Conservation (phyloP, 2,888 invertebrate species). For the Dione vanillae region DNA sequence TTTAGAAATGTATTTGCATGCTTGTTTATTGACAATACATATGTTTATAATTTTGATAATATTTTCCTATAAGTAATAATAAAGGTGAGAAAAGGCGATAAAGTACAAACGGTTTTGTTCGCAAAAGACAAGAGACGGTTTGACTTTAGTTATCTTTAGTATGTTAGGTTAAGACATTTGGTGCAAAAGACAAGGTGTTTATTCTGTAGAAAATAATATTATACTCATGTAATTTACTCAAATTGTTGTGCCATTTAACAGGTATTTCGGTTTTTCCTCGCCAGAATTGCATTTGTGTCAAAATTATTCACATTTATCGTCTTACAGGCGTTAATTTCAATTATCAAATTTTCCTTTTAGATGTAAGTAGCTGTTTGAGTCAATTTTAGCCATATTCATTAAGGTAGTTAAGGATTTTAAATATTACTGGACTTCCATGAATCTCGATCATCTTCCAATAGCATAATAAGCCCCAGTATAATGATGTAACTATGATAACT, state of each 20-base stretch:
- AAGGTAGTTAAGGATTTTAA: constrained; percentile 49
- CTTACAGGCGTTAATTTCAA: constrained; percentile 38
- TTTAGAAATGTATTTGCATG: constrained; percentile 10
- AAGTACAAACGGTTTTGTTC: constrained; percentile 46
- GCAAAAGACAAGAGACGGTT: constrained; percentile 37
- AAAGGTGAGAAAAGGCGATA: constrained; percentile 30
- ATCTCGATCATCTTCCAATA: constrained; percentile 50
- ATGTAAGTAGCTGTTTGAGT: constrained; percentile 50
- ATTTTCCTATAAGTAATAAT: constrained; percentile 28
- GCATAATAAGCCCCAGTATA: constrained; percentile 53
- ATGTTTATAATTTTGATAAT: constrained; percentile 25
- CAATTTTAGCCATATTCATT: constrained; percentile 59
- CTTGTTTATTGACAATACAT: constrained; percentile 16
- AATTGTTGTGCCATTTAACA: constrained; percentile 62
- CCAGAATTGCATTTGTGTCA: constrained; percentile 54
- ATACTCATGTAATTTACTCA: constrained; percentile 59
- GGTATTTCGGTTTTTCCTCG: constrained; percentile 47
- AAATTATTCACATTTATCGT: constrained; percentile 41
- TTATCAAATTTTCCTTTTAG: constrained; percentile 27
- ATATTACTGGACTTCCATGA: constrained; percentile 49
- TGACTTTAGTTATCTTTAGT: constrained; percentile 40
- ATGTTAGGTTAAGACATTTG: constrained; percentile 54
- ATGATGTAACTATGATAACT: constrained; percentile 38
- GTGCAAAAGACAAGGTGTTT: constrained; percentile 56
- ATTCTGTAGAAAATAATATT: constrained; percentile 52